phyloP scores from a whole-genome alignment of 2,797 vertebrate genomes.

The Anas georgica region DNA sequence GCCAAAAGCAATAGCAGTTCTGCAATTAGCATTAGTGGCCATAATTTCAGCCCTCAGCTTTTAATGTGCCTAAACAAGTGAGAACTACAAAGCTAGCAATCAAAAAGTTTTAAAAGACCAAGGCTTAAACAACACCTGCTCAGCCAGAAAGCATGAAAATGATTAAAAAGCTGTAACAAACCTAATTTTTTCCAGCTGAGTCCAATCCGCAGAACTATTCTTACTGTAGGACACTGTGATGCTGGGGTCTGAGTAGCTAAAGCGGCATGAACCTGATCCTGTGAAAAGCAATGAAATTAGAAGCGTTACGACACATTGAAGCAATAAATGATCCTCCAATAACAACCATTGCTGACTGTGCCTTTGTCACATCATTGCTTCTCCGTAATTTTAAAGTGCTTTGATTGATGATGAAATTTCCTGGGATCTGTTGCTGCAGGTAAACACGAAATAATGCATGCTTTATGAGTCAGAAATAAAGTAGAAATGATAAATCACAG shows the following conservation, averaged over 20 bases:
- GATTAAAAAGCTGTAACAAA: slow-evolving; percentile 73
- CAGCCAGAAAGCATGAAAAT: slow-evolving; percentile 2
- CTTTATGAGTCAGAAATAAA: slow-evolving; percentile 71
- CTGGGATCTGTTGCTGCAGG: slow-evolving; percentile 69
- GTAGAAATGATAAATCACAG: slow-evolving; percentile 74
- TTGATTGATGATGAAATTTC: slow-evolving; percentile 75
- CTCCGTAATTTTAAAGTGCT: slow-evolving; percentile 55
- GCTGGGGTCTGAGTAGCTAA: slow-evolving; percentile 94
- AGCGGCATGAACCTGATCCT: slow-evolving; percentile 96
- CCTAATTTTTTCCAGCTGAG: slow-evolving; percentile 94
- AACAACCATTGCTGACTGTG: slow-evolving; percentile 39
- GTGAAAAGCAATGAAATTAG: slow-evolving; percentile 62
- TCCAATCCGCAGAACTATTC: slow-evolving; percentile 91
- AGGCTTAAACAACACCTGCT: slow-evolving; percentile 6
- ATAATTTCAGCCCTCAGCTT: not conserved
- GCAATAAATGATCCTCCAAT: slow-evolving; percentile 55
- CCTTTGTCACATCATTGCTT: slow-evolving; percentile 56
- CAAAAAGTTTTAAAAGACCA: slow-evolving; percentile 18
- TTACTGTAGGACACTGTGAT: slow-evolving; percentile 91
- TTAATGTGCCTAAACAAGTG: not conserved
- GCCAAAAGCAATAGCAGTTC: not conserved
- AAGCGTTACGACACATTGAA: slow-evolving; percentile 59
- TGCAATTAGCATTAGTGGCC: not conserved
- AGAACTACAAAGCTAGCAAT: slow-evolving; percentile 15
- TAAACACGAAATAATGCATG: slow-evolving; percentile 74